Evolutionary conservation across 2,888 invertebrate species (phyloP), one percentile per base, ranked within the genome.

Genomic region (Abscondita cerata): DNA sequence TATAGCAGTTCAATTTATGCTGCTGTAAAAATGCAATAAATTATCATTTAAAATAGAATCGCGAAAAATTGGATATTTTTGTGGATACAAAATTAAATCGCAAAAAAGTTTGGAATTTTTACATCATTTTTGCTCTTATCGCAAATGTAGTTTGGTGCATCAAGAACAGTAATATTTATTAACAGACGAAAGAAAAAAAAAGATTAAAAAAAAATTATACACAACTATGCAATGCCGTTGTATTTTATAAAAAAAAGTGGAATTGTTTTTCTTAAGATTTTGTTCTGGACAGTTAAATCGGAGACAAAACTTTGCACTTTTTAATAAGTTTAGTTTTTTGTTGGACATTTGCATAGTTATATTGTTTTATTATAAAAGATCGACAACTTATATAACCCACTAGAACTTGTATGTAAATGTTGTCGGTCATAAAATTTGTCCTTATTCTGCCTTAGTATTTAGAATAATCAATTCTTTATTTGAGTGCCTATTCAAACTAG

Each of bases 401-500:
- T 55, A 61, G 52, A 47, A 52, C 33, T 41, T 56, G 47, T 51
- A 61, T 61, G 60, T 60, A 38, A 25, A 41, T 57, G 44, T 53
- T 53, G 58, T 50, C 62, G 62, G 51, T 62, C 62, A 62, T 46
- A 61, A 50, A 61, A 55, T 57, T 62, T 58, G 59, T 59, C 58
- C 59, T 62, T 36, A 59, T 62, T 62, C 62, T 62, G 62, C 66
- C 64, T 68, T 68, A 68, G 65, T 64, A 60, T 69, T 56, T 69
- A 69, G 69, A 46, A 59, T 62, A 54, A 59, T 62, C 59, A 59
- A 67, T 60, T 61, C 66, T 74, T 74, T 74, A 72, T 71, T 72
- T 74, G 72, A 74, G 74, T 74, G 72, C 74, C 74, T 73, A 72
- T 72, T 68, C 61, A 60, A 62, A 62, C 58, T 70, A 70, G 68